Base-by-base conservation (phyloP, 2,113 vertebrate genomes). In the Pao palembangensis region DNA sequence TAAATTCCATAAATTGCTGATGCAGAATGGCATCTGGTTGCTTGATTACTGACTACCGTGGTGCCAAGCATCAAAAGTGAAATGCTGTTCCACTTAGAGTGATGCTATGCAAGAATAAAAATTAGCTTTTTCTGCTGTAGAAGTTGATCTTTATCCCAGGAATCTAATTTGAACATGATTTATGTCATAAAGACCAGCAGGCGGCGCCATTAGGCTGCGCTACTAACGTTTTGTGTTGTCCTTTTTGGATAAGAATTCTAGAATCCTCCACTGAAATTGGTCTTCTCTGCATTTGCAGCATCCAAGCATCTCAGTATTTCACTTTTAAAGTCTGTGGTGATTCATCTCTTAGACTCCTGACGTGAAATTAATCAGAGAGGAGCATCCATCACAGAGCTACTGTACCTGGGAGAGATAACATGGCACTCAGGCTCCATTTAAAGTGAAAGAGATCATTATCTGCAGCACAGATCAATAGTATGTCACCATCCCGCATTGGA, bases 281-380 rank as follows among this genome's bases (percentile, higher is more conserved):
- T 46, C 28, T 43, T 54, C 18, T 8, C 6, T 43, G n/a, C 43
- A 55, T 51, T 53, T 55, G 43, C n/a, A 42, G 41, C 8, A 42
- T 5, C 8, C 31, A 34, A 34, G 31, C 31, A 34, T 8, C 31
- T 8, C 31, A 34, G 8, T 34, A 34, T 5, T 34, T 34, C 31
- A 10, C 8, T 34, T 34, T 34, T 34, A 34, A 34, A 5, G 31
- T 10, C 31, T 34, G 31, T 11, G 73, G 60, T 5, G 25, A 57
- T 64, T 55, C 63, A 19, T 61, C 46, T 76, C 85, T 83, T 57
- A 77, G 87, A 82, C 57, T 75, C 16, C 74, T 73, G 74, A 68
- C 59, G 60, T 31, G 67, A 71, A 75, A 64, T 72, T 25, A 25
- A 25, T 25, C 3, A 25, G 23, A 25, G 23, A 25, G 23, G 23